Evolutionary conservation across 2,113 vertebrate species (phyloP).

Genomic region (Noctilio leporinus): DNA sequence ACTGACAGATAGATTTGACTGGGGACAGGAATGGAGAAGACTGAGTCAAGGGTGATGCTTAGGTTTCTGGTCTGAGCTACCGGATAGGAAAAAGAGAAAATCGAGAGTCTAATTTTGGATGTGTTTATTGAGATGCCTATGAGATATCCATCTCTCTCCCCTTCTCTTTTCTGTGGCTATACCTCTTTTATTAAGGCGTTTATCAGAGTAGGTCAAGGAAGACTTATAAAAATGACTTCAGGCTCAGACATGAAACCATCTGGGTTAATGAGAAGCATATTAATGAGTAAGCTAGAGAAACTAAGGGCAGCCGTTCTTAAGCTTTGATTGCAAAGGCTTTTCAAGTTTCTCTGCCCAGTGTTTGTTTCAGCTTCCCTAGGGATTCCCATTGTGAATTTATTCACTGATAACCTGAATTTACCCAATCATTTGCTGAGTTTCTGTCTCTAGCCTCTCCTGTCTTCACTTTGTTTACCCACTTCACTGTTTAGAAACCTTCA

Average conservation of each 20-base stretch:
- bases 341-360: slow-evolving; percentile 18
- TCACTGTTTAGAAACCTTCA: slow-evolving; percentile 9
- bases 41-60: not conserved
- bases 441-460: not conserved
- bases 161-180: not conserved
- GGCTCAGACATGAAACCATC: not conserved
- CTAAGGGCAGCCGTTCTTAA: not conserved
- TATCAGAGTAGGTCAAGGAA: not conserved
- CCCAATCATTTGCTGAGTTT: not conserved
- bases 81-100: not conserved
- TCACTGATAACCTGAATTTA: slow-evolving; percentile 59
- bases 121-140: not conserved
- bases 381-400: slow-evolving; percentile 29
- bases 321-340: slow-evolving; percentile 13
- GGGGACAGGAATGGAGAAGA: not conserved
- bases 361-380: slow-evolving; percentile 43
- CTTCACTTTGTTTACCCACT: not conserved
- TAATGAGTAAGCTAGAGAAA: not conserved
- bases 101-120: not conserved
- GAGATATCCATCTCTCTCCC: not conserved
- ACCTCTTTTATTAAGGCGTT: not conserved
- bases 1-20: not conserved
- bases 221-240: not conserved
- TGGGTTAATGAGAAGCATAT: not conserved
- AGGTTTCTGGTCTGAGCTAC: not conserved